These are phyloP conservation scores for Auanema sp. DNA, from an alignment of 2,888 invertebrate genomes.

Conservation along the genomic window DNA sequence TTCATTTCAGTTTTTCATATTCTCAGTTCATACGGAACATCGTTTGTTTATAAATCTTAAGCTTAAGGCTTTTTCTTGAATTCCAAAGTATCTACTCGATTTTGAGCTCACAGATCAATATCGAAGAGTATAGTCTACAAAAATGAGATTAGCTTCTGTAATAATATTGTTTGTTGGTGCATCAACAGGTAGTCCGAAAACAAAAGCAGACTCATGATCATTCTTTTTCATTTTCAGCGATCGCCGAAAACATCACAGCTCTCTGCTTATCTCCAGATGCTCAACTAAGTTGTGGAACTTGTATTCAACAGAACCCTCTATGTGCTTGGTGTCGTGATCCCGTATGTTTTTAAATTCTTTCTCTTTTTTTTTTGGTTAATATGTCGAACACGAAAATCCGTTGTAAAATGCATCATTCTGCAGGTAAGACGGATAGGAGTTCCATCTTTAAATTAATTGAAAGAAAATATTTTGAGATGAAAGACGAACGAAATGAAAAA, in stretches of 20 bases:
- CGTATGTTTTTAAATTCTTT: constrained; percentile 33
- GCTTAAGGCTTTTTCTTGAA: no score
- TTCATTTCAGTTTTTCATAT: no score
- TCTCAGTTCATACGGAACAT: no score
- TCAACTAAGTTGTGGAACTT: constrained; percentile 49
- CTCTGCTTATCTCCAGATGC: constrained; percentile 24
- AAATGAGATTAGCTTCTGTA: no score
- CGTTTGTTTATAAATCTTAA: no score
- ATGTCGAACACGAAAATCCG: not conserved
- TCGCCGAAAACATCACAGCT: constrained; percentile 2
- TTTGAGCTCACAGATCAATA: no score
- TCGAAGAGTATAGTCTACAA: no score
- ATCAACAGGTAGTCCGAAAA: no score
- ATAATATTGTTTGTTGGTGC: no score
- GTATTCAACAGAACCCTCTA: constrained; percentile 50
- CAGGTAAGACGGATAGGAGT: not conserved
- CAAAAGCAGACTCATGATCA: no score
- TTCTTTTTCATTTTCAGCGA: constrained; percentile 2
- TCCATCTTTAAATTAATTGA: not conserved
- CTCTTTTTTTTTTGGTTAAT: not conserved
- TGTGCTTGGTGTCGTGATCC: constrained; percentile 60
- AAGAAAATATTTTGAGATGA: not conserved
- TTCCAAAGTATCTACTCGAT: no score
- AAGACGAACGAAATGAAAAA: not conserved
- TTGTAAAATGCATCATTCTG: no score